These are phyloP conservation scores for Alosa alosa DNA, from an alignment of 2,113 vertebrate genomes.

Conservation along the genomic window DNA sequence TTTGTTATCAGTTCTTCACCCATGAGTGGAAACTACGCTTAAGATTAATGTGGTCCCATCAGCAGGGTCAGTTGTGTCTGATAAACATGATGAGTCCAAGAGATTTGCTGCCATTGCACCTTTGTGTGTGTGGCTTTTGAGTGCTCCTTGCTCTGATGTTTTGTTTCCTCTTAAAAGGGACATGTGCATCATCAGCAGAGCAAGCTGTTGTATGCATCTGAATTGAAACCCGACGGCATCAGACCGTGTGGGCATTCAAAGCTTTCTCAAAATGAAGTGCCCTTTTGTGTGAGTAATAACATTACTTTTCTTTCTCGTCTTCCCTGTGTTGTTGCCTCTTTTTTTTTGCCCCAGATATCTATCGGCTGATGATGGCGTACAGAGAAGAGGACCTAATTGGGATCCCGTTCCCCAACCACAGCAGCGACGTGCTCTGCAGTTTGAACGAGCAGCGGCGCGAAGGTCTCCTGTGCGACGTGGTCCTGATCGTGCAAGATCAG, in stretches of 20 bases:
- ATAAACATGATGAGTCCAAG: neutral
- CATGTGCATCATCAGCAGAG: neutral
- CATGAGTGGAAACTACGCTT: slow-evolving; percentile 3
- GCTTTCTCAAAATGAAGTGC: neutral
- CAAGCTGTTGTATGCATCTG: neutral
- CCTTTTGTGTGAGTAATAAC: neutral
- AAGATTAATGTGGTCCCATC: neutral
- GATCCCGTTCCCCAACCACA: slow-evolving; percentile 99
- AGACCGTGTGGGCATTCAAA: neutral
- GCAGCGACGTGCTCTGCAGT: slow-evolving; percentile 92
- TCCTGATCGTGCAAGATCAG: slow-evolving; percentile 92
- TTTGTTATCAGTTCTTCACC: neutral
- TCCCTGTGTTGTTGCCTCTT: neutral
- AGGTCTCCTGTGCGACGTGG: slow-evolving; percentile 91
- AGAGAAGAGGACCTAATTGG: slow-evolving; percentile 93
- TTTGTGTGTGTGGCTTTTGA: slow-evolving; percentile 1
- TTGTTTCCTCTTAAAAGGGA: slow-evolving; percentile 13
- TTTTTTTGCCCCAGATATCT: slow-evolving; percentile 24
- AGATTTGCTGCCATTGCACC: neutral
- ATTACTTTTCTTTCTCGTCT: neutral
- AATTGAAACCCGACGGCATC: neutral
- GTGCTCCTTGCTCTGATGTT: neutral
- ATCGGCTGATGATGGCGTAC: slow-evolving; percentile 83
- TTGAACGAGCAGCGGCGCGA: slow-evolving; percentile 92
- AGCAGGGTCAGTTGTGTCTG: neutral